Base-by-base conservation (phyloP, 2,888 invertebrate genomes). In the Drosophila ustulata region DNA sequence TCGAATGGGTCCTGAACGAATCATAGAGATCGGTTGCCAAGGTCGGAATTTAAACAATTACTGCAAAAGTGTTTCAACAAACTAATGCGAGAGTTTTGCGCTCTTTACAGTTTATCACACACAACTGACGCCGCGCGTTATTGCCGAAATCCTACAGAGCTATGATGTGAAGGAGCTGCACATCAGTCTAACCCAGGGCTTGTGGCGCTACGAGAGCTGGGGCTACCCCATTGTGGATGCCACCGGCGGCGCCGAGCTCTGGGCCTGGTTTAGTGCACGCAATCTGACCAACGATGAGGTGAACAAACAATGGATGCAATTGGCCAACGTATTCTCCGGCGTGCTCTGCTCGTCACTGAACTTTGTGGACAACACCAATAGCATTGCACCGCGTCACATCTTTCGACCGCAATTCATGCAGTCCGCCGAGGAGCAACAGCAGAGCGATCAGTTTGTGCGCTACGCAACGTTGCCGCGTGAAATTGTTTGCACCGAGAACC, bases 401-500 rank as follows among this genome's bases (percentile, higher is more conserved):
- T 95, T 98, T 86, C 94, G 96, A 82, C 98, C 98, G 0, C 80
- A 92, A 88, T 91, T 90, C 64, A 89, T 89, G 52, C 70, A 59
- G 0, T 34, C 66, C 93, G 45, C 49, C 43, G 65, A 71, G 93
- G 84, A 93, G 93, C 30, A 4, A 5, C n/a, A 4, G 37, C 37
- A 37, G 18, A 76, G 96, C 93, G 95, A 97, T 1, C 61, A 71
- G 91, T 78, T 73, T 94, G 89, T 94, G 92, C 82, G 97, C 83
- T 99, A 98, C 93, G 96, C 98, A 0, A 95, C 97, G n/a, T 92
- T 99, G 69, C 98, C 99, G 0, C 94, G 97, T 75, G 99, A 99
- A 94, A 97, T 98, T 83, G 98, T 99, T 3, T 99, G 99, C 91
- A 99, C 99, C 0, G 99, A 99, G 93, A 99, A 99, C 93, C 93